phyloP scores from a whole-genome alignment of 92 coral and sea anemone genomes.

The Nematostella vectensis region DNA sequence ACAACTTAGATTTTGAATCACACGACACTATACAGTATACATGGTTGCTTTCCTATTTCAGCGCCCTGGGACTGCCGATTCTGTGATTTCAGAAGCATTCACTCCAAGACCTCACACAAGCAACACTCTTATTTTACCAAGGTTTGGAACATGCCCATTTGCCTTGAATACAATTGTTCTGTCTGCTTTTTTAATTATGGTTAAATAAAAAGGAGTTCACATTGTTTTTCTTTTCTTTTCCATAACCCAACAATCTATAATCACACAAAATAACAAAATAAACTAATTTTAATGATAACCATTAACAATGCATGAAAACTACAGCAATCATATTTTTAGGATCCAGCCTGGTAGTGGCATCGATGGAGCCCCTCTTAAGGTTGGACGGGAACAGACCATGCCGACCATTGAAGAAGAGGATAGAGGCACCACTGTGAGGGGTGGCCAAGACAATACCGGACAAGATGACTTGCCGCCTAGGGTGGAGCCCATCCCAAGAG shows the following conservation, averaged over 20 bases:
- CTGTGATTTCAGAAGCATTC: slow-evolving; percentile 79
- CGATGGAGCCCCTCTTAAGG: slow-evolving; percentile 11
- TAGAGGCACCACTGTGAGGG: background rate
- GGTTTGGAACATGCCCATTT: slow-evolving; percentile 27
- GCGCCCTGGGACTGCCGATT: slow-evolving; percentile 98
- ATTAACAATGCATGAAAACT: no score
- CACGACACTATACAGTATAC: background rate
- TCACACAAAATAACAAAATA: no score
- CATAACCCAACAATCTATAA: no score
- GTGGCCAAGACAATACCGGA: slow-evolving; percentile 8
- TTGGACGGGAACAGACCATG: slow-evolving; percentile 29
- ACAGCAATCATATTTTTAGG: no score
- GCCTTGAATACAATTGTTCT: no score
- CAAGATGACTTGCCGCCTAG: background rate
- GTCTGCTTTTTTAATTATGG: no score
- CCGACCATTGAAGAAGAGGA: slow-evolving; percentile 55
- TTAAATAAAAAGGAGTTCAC: no score
- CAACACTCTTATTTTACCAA: slow-evolving; percentile 85
- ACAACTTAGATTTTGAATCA: background rate
- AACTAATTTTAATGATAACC: no score
- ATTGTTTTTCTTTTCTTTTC: no score
- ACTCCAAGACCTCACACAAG: slow-evolving; percentile 89
- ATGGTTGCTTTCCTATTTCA: slow-evolving; percentile 11
- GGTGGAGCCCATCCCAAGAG: slow-evolving; percentile 36
- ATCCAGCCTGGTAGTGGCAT: slow-evolving; percentile 27